These are phyloP conservation scores for Prionace glauca DNA, from an alignment of 2,797 vertebrate genomes.

Conservation along the genomic window DNA sequence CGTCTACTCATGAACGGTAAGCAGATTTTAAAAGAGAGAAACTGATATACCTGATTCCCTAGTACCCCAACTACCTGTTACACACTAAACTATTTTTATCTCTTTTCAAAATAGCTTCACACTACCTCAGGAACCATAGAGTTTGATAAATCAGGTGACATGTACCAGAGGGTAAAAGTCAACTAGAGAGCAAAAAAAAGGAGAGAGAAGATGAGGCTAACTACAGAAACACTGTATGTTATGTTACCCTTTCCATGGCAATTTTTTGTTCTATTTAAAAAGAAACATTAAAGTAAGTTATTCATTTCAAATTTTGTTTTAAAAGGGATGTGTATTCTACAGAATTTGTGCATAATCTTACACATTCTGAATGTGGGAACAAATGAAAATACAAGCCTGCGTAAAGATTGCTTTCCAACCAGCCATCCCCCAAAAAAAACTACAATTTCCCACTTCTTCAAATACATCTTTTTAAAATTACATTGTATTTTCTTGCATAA, in stretches of 20 bases:
- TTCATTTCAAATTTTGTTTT: not conserved
- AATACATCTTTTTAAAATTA: not conserved
- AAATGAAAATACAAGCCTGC: not conserved
- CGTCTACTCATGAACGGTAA: not conserved
- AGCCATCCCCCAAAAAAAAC: not conserved
- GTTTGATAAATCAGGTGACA: not conserved
- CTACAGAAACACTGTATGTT: conserved; percentile 19
- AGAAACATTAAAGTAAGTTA: not conserved
- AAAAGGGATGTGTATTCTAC: not conserved
- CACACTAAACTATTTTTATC: not conserved
- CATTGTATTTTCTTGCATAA: not conserved
- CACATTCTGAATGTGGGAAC: not conserved
- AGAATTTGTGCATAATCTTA: not conserved
- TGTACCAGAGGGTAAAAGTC: not conserved
- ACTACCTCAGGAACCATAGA: not conserved
- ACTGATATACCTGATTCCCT: not conserved
- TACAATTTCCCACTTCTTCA: not conserved
- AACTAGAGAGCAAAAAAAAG: conserved; percentile 29
- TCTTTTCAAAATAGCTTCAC: conserved; percentile 26
- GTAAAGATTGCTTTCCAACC: not conserved
- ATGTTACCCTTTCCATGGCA: not conserved
- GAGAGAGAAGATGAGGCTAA: conserved; percentile 25
- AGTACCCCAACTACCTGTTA: not conserved
- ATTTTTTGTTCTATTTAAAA: not conserved
- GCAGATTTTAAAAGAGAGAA: not conserved